A percentile compares a stretch with the other conserved stretches of the same genome.
phyloP scores from a whole-genome alignment of 2,888 invertebrate genomes.

The Stenotaenia linearis region DNA sequence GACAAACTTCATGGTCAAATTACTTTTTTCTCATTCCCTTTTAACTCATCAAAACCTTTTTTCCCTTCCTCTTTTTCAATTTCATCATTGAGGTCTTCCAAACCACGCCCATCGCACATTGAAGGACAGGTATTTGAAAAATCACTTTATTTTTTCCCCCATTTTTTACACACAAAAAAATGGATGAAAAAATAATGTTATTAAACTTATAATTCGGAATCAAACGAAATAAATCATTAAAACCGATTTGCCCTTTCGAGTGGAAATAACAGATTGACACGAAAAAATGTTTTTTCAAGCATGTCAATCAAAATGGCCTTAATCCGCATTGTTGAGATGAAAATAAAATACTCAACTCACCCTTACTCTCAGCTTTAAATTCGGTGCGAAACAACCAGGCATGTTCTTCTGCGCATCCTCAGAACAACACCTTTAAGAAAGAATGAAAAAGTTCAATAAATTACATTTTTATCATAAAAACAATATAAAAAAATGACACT shows the following conservation, averaged over 20 bases:
- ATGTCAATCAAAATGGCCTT: background rate
- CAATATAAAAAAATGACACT: background rate
- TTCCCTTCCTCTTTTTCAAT: background rate
- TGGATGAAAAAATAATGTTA: background rate
- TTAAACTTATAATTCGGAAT: background rate
- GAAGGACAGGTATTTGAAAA: conserved; percentile 19
- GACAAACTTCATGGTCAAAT: background rate
- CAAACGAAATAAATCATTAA: background rate
- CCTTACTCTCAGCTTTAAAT: conserved; percentile 8
- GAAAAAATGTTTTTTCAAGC: background rate
- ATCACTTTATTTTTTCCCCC: background rate
- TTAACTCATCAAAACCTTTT: background rate
- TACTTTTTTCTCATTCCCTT: background rate
- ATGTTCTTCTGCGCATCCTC: conserved; percentile 2
- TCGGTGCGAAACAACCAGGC: conserved; percentile 2
- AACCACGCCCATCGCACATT: conserved; percentile 1
- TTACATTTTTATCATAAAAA: background rate
- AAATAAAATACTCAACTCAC: background rate
- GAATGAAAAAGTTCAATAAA: background rate
- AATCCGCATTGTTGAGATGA: background rate
- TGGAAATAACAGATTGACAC: background rate
- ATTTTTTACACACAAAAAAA: background rate
- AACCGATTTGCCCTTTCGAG: background rate
- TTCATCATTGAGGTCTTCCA: conserved; percentile 7
- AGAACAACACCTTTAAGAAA: background rate